Percentiles rank a stretch among this genome's conserved stretches.
Evolutionary conservation across 1,140 invertebrate species (phyloP).

Genomic region (Parasteatoda tepidariorum): DNA sequence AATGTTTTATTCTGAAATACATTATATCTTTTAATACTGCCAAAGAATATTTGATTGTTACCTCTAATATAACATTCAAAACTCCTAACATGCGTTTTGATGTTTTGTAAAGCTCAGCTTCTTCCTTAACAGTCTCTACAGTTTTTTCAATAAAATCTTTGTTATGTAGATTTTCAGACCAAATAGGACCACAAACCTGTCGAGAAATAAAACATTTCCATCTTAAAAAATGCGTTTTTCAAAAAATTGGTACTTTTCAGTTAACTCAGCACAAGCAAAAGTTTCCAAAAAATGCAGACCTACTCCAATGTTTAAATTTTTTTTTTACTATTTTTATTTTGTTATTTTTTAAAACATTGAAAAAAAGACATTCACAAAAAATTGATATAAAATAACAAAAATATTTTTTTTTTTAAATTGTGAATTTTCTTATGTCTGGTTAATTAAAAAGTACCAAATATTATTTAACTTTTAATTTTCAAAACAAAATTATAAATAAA

Average conservation of each 20-base stretch:
- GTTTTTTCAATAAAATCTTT: constrained; percentile 76
- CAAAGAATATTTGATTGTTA: no score
- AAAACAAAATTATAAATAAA: no score
- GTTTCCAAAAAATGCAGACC: no score
- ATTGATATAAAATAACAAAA: no score
- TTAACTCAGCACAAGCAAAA: no score
- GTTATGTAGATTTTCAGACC: constrained; percentile 87
- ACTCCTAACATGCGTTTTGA: constrained; percentile 78
- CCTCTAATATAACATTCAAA: constrained; percentile 71
- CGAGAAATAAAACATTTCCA: constrained; percentile 42
- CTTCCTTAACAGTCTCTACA: constrained; percentile 53
- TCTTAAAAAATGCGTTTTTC: background rate
- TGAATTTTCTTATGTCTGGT: no score
- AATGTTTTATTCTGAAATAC: no score
- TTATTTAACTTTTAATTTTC: no score
- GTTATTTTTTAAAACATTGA: background rate
- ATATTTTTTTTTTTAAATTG: no score
- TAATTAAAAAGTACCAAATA: no score
- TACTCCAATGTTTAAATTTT: background rate
- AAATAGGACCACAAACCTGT: constrained; percentile 92
- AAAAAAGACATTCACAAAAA: background rate
- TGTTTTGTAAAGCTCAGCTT: constrained; percentile 71
- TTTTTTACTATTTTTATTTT: background rate
- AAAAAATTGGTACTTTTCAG: no score
- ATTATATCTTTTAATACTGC: no score